phyloP scores from a whole-genome alignment of 2,797 vertebrate genomes.

The Sebastes minor region DNA sequence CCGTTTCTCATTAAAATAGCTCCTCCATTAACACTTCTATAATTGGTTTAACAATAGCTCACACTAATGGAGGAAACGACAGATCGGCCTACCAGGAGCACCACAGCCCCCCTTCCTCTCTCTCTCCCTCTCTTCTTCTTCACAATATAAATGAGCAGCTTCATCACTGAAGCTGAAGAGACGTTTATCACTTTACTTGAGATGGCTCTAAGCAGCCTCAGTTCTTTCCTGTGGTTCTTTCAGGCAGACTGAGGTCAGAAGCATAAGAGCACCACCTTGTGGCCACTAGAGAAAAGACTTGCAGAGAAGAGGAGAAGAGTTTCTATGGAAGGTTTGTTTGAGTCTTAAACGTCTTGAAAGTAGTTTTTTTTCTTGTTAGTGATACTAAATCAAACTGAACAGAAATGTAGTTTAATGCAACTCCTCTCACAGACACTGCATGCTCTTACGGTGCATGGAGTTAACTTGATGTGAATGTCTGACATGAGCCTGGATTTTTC shows the following conservation, averaged over 20 bases:
- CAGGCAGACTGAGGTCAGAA: background rate
- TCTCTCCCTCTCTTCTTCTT: background rate
- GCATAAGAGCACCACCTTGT: slow-evolving; percentile 35
- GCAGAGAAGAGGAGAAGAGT: background rate
- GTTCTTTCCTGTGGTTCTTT: background rate
- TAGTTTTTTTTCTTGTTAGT: background rate
- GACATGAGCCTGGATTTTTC: background rate
- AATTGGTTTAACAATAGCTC: slow-evolving; percentile 80
- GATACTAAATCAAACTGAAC: background rate
- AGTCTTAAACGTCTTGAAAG: no score
- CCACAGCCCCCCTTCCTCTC: background rate
- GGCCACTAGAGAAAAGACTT: background rate
- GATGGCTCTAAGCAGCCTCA: background rate
- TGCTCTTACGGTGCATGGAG: rapidly evolving
- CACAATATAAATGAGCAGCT: background rate
- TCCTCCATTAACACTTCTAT: slow-evolving; percentile 81
- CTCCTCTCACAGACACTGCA: background rate
- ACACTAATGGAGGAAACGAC: slow-evolving; percentile 80
- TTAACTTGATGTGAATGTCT: background rate
- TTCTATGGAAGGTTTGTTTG: background rate
- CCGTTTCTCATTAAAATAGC: slow-evolving; percentile 54
- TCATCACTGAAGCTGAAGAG: background rate
- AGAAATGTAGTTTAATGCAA: background rate
- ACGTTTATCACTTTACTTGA: background rate
- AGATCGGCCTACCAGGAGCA: slow-evolving; percentile 37